Conservation (phyloP, 2,797 vertebrate genomes). For the Acridotheres tristis region DNA sequence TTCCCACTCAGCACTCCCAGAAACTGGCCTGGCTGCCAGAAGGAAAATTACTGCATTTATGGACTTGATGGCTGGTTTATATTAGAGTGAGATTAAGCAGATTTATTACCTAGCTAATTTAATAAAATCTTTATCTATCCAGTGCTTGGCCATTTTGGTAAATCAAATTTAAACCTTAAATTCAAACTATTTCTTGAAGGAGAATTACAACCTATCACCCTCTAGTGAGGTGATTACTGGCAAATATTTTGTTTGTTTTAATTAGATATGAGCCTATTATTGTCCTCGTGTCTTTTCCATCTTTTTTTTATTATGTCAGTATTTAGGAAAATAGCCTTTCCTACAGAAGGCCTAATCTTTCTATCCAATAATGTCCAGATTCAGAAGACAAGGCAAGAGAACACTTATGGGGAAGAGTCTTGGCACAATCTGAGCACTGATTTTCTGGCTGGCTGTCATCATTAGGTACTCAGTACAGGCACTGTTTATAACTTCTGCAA, state of each 20-base stretch:
- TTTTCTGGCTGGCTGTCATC: background rate
- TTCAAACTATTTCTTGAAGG: background rate
- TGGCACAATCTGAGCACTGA: background rate
- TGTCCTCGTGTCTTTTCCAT: background rate
- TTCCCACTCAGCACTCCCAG: background rate
- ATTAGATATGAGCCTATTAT: background rate
- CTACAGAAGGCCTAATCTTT: background rate
- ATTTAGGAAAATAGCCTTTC: background rate
- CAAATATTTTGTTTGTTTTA: background rate
- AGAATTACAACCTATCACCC: background rate
- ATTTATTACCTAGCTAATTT: background rate
- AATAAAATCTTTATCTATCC: background rate
- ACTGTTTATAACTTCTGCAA: conserved; percentile 3
- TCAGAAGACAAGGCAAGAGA: background rate
- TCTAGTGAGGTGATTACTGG: background rate
- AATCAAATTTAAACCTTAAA: background rate
- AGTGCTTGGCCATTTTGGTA: background rate
- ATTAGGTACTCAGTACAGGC: background rate
- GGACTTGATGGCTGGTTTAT: background rate
- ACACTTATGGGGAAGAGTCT: background rate
- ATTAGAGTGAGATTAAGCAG: background rate
- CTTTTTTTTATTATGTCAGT: background rate
- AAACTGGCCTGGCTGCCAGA: background rate
- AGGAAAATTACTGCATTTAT: conserved; percentile 4
- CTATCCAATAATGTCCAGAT: background rate